phyloP scores from a whole-genome alignment of 1,140 invertebrate genomes.

The Paraescarpia echinospica region DNA sequence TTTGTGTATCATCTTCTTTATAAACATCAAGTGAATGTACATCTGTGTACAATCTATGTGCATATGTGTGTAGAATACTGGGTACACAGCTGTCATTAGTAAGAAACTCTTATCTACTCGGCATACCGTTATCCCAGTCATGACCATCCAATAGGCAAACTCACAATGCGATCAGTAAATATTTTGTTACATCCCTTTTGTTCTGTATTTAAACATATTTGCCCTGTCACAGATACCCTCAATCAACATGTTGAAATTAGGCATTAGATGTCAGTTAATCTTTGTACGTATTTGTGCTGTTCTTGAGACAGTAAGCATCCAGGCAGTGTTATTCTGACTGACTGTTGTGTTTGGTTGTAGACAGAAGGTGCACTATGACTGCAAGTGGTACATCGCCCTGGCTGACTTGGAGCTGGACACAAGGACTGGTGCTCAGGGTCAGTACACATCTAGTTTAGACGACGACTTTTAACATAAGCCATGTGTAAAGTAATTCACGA shows the following conservation, averaged over 20 bases:
- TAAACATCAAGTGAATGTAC: not conserved
- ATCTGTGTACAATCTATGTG: not conserved
- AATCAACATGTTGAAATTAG: not conserved
- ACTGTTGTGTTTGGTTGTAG: not conserved
- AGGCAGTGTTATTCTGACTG: not conserved
- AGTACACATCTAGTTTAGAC: not conserved
- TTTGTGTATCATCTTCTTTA: not conserved
- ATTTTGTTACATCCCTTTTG: not conserved
- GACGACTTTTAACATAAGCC: too few species aligned
- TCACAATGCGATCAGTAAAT: not conserved
- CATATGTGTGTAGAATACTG: not conserved
- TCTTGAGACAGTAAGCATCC: too few species aligned
- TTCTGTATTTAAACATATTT: not conserved
- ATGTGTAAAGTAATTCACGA: too few species aligned
- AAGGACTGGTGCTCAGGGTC: conserved; percentile 23
- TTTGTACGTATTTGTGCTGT: not conserved
- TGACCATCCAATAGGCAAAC: not conserved
- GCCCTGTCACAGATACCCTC: not conserved
- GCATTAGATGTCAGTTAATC: not conserved
- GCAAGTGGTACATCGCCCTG: conserved; percentile 88
- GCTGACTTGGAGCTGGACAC: conserved; percentile 64
- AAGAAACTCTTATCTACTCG: not conserved
- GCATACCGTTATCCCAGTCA: not conserved
- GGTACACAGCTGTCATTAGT: not conserved
- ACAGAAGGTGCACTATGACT: conserved; percentile 82